Evolutionary conservation across 2,113 vertebrate genomes (phyloP).

Genomic region (Sinocyclocheilus anshuiensis): DNA sequence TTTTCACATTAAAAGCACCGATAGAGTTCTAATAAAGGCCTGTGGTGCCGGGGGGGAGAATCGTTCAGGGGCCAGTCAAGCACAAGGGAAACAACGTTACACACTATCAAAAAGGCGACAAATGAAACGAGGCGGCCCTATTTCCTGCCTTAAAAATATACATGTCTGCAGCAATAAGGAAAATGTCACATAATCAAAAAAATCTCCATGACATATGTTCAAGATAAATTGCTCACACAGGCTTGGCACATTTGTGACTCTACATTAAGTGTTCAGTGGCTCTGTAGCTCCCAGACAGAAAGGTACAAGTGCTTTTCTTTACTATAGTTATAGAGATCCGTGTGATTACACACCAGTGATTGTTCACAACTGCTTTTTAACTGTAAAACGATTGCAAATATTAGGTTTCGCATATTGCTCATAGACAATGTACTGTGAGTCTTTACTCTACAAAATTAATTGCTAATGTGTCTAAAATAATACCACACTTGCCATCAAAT

Average conservation of each 20-base stretch:
- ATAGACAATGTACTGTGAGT: not conserved
- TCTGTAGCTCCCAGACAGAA: not conserved
- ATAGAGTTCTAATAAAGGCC: constrained; percentile 78
- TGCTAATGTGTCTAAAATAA: not conserved
- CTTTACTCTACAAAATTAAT: not conserved
- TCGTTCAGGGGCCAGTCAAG: constrained; percentile 67
- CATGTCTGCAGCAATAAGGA: constrained; percentile 20
- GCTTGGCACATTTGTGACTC: not conserved
- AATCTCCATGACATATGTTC: constrained; percentile 5
- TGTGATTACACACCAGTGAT: not conserved
- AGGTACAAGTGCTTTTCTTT: not conserved
- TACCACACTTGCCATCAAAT: not conserved
- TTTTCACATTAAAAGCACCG: constrained; percentile 78
- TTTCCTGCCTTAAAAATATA: constrained; percentile 44
- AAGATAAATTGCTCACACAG: constrained; percentile 33
- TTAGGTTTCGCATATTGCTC: not conserved
- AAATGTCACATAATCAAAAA: constrained; percentile 37
- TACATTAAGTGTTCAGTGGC: not conserved
- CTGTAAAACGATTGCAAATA: not conserved
- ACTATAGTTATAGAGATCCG: not conserved
- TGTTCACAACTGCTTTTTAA: not conserved
- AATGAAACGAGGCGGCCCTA: constrained; percentile 60
- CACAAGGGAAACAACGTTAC: constrained; percentile 47
- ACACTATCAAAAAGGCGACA: constrained; percentile 63
- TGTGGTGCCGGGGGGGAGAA: constrained; percentile 68